Conservation (phyloP, 2,113 vertebrate species). For the Cephalopholis sonnerati region DNA sequence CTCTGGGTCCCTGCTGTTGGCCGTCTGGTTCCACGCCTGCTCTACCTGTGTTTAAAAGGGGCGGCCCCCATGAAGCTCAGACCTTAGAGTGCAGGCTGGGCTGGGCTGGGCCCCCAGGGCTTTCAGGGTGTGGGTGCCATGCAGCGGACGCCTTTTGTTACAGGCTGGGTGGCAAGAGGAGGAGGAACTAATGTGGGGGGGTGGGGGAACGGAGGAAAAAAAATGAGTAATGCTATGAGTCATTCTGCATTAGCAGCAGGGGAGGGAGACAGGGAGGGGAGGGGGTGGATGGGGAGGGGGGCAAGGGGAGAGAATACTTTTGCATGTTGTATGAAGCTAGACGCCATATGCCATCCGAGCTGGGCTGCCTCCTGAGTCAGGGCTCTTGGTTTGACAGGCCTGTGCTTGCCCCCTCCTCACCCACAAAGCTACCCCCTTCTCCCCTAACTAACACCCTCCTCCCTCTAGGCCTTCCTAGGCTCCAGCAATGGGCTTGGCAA, state of each 20-base stretch:
- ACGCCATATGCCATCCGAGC: conserved; percentile 99
- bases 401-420: conserved; percentile 91
- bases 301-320: conserved; percentile 91
- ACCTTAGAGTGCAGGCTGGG: conserved; percentile 65
- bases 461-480: conserved; percentile 60
- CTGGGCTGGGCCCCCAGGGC: conserved; percentile 72
- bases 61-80: conserved; percentile 65
- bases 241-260: conserved; percentile 94
- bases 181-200: conserved; percentile 62
- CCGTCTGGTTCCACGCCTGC: conserved; percentile 80
- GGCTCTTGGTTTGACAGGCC: conserved; percentile 91
- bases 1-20: conserved; percentile 79
- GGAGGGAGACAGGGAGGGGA: conserved; percentile 66
- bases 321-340: conserved; percentile 99
- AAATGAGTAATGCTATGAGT: conserved; percentile 99
- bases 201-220: conserved; percentile 38
- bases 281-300: conserved; percentile 63
- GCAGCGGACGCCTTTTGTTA: conserved; percentile 85
- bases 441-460: conserved; percentile 85
- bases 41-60: conserved; percentile 85
- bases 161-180: conserved; percentile 77
- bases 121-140: conserved; percentile 89
- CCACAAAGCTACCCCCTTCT: conserved; percentile 61
- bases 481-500: conserved; percentile 66
- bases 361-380: conserved; percentile 90